A percentile compares a stretch with the other conserved stretches of the same genome.
These are phyloP conservation scores for Drosophila ficusphila DNA, from an alignment of 1,140 invertebrate species.

Conservation along the genomic window DNA sequence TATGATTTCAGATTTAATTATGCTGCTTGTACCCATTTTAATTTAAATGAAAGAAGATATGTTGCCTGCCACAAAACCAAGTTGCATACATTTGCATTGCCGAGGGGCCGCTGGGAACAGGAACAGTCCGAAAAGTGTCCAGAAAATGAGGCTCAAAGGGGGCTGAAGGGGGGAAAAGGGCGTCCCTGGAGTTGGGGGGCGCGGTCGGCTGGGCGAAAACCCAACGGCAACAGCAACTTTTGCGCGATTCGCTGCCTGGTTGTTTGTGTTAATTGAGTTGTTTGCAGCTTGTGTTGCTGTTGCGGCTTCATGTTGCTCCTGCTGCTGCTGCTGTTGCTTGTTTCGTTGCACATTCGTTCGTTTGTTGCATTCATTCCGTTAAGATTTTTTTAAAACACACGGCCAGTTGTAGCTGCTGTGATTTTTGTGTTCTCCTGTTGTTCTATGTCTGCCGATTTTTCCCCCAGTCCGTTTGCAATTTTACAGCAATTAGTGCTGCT, in stretches of 20 bases:
- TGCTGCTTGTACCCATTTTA: not conserved
- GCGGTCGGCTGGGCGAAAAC: slow-evolving; percentile 14
- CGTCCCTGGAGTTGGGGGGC: slow-evolving; percentile 21
- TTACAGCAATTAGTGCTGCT: slow-evolving; percentile 74
- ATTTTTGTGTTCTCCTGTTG: slow-evolving; percentile 53
- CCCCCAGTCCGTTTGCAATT: slow-evolving; percentile 49
- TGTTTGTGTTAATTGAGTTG: slow-evolving; percentile 73
- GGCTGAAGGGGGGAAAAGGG: slow-evolving; percentile 3
- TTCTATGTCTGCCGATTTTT: slow-evolving; percentile 26
- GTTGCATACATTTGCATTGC: slow-evolving; percentile 36
- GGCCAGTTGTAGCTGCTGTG: slow-evolving; percentile 16
- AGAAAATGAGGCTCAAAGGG: slow-evolving; percentile 10
- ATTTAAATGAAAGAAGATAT: not conserved
- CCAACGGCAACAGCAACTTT: slow-evolving; percentile 26
- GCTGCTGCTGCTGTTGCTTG: slow-evolving; percentile 32
- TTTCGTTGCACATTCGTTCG: slow-evolving; percentile 17
- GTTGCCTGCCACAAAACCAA: not conserved
- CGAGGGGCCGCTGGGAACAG: slow-evolving; percentile 7
- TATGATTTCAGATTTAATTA: not conserved
- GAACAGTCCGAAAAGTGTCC: not conserved
- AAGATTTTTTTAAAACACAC: slow-evolving; percentile 42
- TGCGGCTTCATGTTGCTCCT: slow-evolving; percentile 31
- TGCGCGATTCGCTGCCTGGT: slow-evolving; percentile 34
- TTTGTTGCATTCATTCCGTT: slow-evolving; percentile 56
- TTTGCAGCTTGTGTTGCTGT: slow-evolving; percentile 57